Base-by-base conservation (phyloP, 1,140 invertebrate species). In the Zaprionus africanus region DNA sequence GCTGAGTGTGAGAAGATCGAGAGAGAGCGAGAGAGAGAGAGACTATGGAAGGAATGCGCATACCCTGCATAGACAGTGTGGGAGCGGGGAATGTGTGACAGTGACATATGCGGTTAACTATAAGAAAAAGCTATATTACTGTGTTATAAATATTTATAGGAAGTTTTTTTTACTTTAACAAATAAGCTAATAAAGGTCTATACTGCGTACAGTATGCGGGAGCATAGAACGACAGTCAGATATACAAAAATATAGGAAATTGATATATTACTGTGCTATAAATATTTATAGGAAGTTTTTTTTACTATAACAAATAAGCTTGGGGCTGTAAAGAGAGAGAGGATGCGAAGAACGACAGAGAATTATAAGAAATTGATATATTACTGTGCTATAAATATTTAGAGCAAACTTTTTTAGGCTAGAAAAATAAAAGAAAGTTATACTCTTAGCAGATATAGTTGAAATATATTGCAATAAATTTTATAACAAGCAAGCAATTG, bases 1-100 rank as follows among this genome's bases (percentile, higher is more conserved):
- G 76, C 79, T 82, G 73, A 66, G 79, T 87, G 83, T 72, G 63
- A 71, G 67, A 87, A 82, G 76, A 67, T 65, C 68, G 38, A 41
- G 15, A n/a, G 4, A 41, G 13, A n/a, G 38, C n/a, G 38, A 41
- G 38, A 41, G 15, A n/a, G 41, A 22, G 22, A 22, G 22, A 22
- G 22, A 22, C 1, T 17, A 17, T 17, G 41, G 7, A n/a, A 5
- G 38, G 41, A n/a, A 43, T 17, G 7, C n/a, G n/a, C 4, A 17
- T 43, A 43, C 41, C 41, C 41, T 17, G 31, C 31, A 17, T 46
- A 46, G n/a, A 17, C 7, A 46, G 41, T 11, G 41, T 12, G 4
- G 12, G 4, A 15, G 4, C 13, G 36, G 13, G 34, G 4, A 38
- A 38, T 38, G 13, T 38, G 12, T 34, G 31, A 11, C n/a, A 46